Conservation (phyloP, 2,113 vertebrate genomes). For the Catharus fuscescens region DNA sequence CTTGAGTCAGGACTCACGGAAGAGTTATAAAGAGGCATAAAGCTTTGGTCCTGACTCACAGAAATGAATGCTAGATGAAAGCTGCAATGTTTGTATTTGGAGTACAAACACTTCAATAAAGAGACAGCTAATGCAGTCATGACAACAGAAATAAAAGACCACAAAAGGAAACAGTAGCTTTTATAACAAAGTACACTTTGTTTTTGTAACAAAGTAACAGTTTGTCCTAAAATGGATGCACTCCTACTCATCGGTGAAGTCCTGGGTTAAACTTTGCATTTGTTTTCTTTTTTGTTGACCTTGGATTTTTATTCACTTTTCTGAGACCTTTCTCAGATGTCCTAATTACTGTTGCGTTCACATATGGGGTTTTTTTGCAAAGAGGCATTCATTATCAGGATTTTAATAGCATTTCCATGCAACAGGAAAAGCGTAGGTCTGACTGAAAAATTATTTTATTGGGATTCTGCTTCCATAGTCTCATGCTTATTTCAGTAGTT, state of each 20-base stretch:
- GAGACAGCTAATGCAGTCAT: background rate
- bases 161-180: background rate
- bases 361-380: accelerated
- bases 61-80: background rate
- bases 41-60: background rate
- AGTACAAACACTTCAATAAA: background rate
- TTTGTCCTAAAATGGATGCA: background rate
- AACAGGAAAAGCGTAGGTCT: background rate
- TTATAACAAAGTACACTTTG: too few relatives aligned
- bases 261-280: background rate
- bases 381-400: background rate
- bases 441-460: background rate
- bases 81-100: background rate
- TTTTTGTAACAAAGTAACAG: too few relatives aligned
- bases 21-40: background rate
- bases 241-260: background rate
- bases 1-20: background rate
- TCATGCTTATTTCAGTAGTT: background rate
- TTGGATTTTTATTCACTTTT: background rate
- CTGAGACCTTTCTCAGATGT: background rate
- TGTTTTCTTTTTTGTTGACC: background rate
- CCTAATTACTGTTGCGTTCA: background rate
- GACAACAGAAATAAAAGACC: background rate
- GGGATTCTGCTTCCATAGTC: background rate
- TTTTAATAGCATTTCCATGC: background rate